Evolutionary conservation across 2,797 vertebrate genomes (phyloP).

Genomic region (Neosilurus hyrtlii): DNA sequence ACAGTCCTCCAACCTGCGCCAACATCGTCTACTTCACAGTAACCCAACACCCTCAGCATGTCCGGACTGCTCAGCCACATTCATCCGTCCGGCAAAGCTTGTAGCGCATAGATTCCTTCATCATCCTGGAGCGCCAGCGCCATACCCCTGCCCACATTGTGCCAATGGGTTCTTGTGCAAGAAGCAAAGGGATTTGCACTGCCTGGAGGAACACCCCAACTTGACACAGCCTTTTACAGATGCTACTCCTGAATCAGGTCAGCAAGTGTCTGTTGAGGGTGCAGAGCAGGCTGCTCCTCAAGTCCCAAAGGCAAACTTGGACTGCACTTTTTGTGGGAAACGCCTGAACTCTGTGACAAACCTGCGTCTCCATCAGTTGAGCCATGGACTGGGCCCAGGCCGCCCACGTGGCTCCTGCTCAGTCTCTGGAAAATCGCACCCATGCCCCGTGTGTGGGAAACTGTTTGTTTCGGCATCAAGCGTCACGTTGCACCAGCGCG

Average conservation of each 20-base stretch:
- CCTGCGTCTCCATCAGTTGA: constrained; percentile 76
- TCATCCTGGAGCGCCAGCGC: constrained; percentile 74
- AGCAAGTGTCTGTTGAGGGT: neutral
- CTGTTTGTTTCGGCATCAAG: constrained; percentile 79
- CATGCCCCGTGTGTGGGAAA: constrained; percentile 78
- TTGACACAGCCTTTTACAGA: constrained; percentile 48
- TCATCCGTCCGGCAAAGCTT: constrained; percentile 74
- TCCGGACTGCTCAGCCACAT: constrained; percentile 74
- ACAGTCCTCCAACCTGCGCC: constrained; percentile 87
- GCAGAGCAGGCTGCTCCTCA: neutral
- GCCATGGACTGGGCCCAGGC: constrained; percentile 58
- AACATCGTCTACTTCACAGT: constrained; percentile 83
- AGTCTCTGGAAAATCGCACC: constrained; percentile 65
- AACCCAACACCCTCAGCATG: constrained; percentile 65
- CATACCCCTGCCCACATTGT: constrained; percentile 76
- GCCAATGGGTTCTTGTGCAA: constrained; percentile 71
- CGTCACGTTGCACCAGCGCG: constrained; percentile 77
- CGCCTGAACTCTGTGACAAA: constrained; percentile 79
- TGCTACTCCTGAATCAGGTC: constrained; percentile 12
- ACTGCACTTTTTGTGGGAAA: constrained; percentile 78
- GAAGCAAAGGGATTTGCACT: constrained; percentile 71
- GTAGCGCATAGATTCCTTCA: constrained; percentile 72
- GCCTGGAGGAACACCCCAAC: constrained; percentile 65
- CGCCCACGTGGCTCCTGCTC: constrained; percentile 58
- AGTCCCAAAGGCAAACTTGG: constrained; percentile 59